phyloP scores from a whole-genome alignment of 2,113 vertebrate species.

The Gnathonemus echidnorhynchus region DNA sequence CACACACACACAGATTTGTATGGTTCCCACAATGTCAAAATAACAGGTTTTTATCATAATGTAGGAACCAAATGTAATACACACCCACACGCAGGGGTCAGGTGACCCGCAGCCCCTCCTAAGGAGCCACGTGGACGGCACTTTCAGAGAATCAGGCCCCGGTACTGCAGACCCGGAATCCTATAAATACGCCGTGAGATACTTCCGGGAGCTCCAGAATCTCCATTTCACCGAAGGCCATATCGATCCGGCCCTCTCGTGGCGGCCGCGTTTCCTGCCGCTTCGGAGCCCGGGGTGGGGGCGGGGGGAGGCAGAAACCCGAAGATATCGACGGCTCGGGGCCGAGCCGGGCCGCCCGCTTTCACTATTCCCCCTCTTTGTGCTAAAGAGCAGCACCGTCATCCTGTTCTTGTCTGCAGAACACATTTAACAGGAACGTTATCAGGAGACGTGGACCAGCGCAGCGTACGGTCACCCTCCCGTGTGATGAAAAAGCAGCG shows the following conservation, averaged over 20 bases:
- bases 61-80: too few species aligned
- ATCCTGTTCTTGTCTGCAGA: background rate
- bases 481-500: background rate
- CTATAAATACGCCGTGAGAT: conserved; percentile 6
- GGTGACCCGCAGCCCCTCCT: background rate
- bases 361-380: background rate
- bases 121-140: background rate
- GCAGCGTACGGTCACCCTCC: background rate
- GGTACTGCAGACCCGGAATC: background rate
- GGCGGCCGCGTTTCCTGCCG: background rate
- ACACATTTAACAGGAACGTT: background rate
- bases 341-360: background rate
- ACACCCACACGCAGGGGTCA: background rate
- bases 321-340: background rate
- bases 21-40: too few species aligned
- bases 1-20: background rate
- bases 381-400: background rate
- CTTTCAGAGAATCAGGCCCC: background rate
- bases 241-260: background rate
- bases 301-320: background rate
- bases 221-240: background rate
- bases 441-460: background rate
- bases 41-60: too few species aligned
- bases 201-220: background rate
- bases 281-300: background rate